These are phyloP conservation scores for Ophioninae sp. DNA, from an alignment of 2,888 invertebrate species.

Conservation along the genomic window DNA sequence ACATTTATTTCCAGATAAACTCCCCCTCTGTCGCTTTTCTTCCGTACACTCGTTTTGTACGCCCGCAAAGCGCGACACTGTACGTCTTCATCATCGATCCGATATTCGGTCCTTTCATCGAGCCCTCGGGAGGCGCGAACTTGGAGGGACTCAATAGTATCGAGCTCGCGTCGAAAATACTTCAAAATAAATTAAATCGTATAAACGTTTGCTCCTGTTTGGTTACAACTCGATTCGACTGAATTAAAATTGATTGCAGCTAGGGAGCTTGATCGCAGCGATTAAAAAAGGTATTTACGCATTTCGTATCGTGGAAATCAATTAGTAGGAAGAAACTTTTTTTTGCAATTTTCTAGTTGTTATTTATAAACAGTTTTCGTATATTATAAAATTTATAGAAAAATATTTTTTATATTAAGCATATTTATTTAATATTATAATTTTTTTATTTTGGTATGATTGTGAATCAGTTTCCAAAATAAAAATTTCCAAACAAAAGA, in stretches of 20 bases:
- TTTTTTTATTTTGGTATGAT: too few relatives aligned
- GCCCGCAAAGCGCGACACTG: slow-evolving; percentile 17
- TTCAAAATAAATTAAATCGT: slow-evolving; percentile 32
- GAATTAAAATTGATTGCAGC: background rate
- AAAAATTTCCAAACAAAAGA: background rate
- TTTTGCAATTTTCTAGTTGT: background rate
- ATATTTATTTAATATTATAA: too few relatives aligned
- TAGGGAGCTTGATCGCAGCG: background rate
- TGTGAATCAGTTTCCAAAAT: too few relatives aligned
- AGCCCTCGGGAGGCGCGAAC: slow-evolving; percentile 36
- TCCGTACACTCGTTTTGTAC: slow-evolving; percentile 33
- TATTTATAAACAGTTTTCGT: too few relatives aligned
- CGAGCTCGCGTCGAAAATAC: slow-evolving; percentile 36
- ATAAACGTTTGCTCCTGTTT: slow-evolving; percentile 18
- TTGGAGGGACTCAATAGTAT: slow-evolving; percentile 14
- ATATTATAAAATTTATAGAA: too few relatives aligned
- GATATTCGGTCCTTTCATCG: slow-evolving; percentile 51
- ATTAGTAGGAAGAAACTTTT: background rate
- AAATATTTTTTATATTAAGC: too few relatives aligned
- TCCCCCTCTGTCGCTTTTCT: slow-evolving; percentile 29
- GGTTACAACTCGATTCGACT: background rate
- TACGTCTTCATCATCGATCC: slow-evolving; percentile 49
- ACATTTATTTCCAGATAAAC: slow-evolving; percentile 61
- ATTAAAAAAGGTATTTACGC: background rate
- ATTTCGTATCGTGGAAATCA: background rate